Conservation (phyloP, 2,888 invertebrate species). For the Ceraclea dissimilis region DNA sequence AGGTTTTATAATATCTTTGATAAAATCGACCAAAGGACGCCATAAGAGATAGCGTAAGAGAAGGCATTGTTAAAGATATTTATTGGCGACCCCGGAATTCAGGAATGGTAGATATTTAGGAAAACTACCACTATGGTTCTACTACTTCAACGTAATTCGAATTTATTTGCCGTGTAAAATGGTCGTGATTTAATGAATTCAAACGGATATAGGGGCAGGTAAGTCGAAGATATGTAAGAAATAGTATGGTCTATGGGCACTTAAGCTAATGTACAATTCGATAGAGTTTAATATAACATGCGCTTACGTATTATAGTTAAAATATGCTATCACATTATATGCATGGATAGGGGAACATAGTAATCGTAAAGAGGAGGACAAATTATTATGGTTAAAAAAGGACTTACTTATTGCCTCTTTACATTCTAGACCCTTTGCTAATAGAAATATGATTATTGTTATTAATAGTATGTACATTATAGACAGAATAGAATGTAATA, state of each 20-base stretch:
- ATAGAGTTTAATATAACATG: neutral
- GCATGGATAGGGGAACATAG: too few relatives aligned
- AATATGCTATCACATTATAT: neutral
- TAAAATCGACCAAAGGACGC: constrained; percentile 1
- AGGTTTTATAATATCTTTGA: neutral
- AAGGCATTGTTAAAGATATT: constrained; percentile 7
- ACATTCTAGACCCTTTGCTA: neutral
- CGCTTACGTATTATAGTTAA: neutral
- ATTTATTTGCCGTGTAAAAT: constrained; percentile 9
- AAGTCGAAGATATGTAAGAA: neutral
- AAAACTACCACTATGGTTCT: neutral
- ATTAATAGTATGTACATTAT: neutral
- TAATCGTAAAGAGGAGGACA: too few relatives aligned
- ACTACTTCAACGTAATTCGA: constrained; percentile 4
- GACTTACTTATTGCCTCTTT: neutral
- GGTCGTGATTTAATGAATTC: constrained; percentile 7
- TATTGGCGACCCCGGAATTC: constrained; percentile 1
- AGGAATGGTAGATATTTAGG: constrained; percentile 4
- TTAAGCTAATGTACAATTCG: neutral
- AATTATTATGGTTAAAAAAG: neutral
- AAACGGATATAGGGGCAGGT: constrained; percentile 1
- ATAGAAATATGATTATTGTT: neutral
- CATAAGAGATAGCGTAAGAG: neutral
- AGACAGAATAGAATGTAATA: too few relatives aligned
- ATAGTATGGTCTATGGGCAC: neutral